These are phyloP conservation scores for Pegoplata infirma DNA, from an alignment of 2,888 invertebrate genomes.

Conservation along the genomic window DNA sequence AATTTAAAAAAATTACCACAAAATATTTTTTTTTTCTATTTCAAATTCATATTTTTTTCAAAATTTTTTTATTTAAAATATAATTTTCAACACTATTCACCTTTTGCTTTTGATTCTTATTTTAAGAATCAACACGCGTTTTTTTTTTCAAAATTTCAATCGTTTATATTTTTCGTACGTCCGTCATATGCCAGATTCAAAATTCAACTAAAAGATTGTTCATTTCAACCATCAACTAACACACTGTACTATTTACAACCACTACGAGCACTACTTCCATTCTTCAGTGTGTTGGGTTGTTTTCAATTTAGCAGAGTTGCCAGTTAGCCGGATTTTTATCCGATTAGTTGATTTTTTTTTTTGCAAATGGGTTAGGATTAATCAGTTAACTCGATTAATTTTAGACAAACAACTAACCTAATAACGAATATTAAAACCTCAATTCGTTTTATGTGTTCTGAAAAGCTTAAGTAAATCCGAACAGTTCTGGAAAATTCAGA, in stretches of 20 bases:
- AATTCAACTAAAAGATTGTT: slow-evolving; percentile 49
- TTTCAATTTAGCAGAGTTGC: too few species aligned
- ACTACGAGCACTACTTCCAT: not conserved
- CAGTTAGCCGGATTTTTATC: too few species aligned
- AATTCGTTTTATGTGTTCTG: too few species aligned
- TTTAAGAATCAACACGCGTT: slow-evolving; percentile 52
- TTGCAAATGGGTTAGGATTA: too few species aligned
- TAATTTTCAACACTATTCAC: slow-evolving; percentile 51
- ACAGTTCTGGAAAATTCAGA: too few species aligned
- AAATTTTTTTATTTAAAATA: slow-evolving; percentile 1
- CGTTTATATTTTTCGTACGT: slow-evolving; percentile 30
- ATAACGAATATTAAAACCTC: too few species aligned
- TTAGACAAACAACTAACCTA: too few species aligned
- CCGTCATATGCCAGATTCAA: slow-evolving; percentile 54
- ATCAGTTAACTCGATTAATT: too few species aligned
- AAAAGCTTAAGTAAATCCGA: too few species aligned
- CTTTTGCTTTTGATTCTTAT: slow-evolving; percentile 52
- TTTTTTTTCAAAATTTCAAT: slow-evolving; percentile 21
- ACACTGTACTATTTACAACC: not conserved
- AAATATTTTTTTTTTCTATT: not conserved
- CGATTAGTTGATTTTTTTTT: too few species aligned
- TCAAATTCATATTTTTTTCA: too few species aligned
- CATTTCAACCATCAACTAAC: not conserved
- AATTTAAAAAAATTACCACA: not conserved
- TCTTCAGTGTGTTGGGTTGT: not conserved